Base-by-base conservation (phyloP, 2,888 invertebrate species). In the Ptycholaimellus sp. region DNA sequence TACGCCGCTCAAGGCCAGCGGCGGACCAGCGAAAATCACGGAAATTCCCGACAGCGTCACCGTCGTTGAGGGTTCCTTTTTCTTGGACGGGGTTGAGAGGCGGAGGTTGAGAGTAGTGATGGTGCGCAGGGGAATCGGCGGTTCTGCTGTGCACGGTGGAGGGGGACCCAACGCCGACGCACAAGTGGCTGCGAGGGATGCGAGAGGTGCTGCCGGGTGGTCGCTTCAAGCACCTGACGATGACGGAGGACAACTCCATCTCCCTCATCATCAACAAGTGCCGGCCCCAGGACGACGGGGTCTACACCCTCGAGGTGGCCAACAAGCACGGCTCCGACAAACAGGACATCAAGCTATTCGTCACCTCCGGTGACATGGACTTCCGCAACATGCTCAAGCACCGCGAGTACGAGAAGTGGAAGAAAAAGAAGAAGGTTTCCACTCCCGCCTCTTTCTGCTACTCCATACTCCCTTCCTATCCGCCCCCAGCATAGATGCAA, bases 361-460 rank as follows among this genome's bases (percentile, higher is more conserved):
- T 96, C 42, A 87, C 63, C 7, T 13, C 23, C 65, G 85, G 85
- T 48, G n/a, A n/a, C n/a, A 79, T 93, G 76, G 96, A 96, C 66
- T 99, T 93, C 76, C 75, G 96, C 65, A 75, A 85, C 44, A 77
- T 93, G 77, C 70, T 96, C 52, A 87, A 85, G 65, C 87, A 83
- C 68, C 74, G 53, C 55, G 54, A 39, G 7, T 40, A 30, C 14
- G 3, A 4, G 3, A 18, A 14, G 17, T 30, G 35, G n/a, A 33
- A 23, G 33, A 20, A 38, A 28, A 20, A 18, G 40, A 30, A 38
- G 33, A 30, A 30, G 11, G 3, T 23, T 4, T 30, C 9, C 22
- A 28, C 32, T 22, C 23, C 14, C 7, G n/a, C n/a, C n/a, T n/a
- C n/a, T n/a, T n/a, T n/a, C n/a, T n/a, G n/a, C n/a, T 30, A 30